Conservation (phyloP, 2,797 vertebrate species). For the Falco biarmicus region DNA sequence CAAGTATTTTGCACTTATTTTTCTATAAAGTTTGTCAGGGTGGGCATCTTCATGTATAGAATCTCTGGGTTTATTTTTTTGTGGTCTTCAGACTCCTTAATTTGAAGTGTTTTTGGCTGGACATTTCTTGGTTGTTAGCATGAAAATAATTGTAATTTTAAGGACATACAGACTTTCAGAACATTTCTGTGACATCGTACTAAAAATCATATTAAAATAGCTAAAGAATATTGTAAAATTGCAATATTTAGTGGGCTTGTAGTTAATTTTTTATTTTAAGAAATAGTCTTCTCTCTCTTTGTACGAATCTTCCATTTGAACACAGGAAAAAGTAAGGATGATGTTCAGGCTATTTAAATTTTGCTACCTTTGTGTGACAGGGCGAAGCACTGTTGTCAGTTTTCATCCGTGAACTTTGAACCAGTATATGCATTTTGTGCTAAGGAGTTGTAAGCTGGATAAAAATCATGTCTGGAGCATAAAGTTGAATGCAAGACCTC, state of each 20-base stretch:
- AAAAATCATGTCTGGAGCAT: not conserved
- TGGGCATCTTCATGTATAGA: not conserved
- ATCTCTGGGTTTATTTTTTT: not conserved
- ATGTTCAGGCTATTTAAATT: not conserved
- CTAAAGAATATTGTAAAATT: not conserved
- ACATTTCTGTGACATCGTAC: not conserved
- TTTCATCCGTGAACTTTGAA: not conserved
- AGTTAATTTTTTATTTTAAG: not conserved
- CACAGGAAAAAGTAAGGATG: not conserved
- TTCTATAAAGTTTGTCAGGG: not conserved
- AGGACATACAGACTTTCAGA: not conserved
- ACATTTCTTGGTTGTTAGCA: not conserved
- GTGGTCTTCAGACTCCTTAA: not conserved
- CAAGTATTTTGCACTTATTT: not conserved
- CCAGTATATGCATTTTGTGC: not conserved
- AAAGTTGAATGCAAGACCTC: not conserved
- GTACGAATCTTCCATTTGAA: not conserved
- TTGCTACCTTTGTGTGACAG: not conserved
- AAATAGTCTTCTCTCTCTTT: not conserved
- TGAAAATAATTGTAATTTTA: not conserved
- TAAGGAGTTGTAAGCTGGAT: not conserved
- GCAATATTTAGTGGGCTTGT: not conserved
- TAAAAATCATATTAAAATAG: not conserved
- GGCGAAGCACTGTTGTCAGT: not conserved
- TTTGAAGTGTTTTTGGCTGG: not conserved